Evolutionary conservation across 2,888 invertebrate species (phyloP).

Genomic region (Drosophila melanosoma): DNA sequence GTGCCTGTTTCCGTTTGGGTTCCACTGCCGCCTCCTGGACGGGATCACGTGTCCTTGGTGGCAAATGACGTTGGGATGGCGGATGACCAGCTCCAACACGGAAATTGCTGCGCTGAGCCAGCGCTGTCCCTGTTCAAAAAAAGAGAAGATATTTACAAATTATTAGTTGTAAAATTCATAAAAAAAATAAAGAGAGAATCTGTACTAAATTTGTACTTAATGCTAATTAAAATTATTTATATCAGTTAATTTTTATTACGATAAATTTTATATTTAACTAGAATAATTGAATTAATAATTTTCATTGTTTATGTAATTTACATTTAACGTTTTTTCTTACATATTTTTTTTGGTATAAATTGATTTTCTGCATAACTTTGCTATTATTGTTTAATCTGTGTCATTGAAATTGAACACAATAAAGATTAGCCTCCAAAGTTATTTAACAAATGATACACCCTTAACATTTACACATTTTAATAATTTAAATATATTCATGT

Average conservation of each 20-base stretch:
- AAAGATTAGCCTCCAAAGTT: neutral
- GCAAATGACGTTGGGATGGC: slow-evolving; percentile 78
- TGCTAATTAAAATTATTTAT: neutral
- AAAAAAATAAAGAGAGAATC: neutral
- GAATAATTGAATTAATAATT: neutral
- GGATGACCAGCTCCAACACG: slow-evolving; percentile 80
- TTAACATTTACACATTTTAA: neutral
- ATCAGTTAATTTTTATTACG: neutral
- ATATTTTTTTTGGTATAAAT: neutral
- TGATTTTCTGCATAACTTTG: neutral
- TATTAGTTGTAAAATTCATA: neutral
- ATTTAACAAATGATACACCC: neutral
- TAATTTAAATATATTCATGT: neutral
- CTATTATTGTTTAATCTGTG: neutral
- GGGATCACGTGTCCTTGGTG: slow-evolving; percentile 74
- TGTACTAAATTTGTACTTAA: neutral
- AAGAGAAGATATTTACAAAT: neutral
- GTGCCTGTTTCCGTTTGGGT: slow-evolving; percentile 64
- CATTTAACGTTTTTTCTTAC: neutral
- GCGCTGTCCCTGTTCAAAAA: slow-evolving; percentile 67
- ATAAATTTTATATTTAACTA: neutral
- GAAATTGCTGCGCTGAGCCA: slow-evolving; percentile 76
- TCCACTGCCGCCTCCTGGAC: slow-evolving; percentile 64
- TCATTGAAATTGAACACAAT: neutral
- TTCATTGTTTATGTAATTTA: neutral